Base-by-base conservation (phyloP, 1,140 invertebrate species). In the Anagrus nilaparvatae region DNA sequence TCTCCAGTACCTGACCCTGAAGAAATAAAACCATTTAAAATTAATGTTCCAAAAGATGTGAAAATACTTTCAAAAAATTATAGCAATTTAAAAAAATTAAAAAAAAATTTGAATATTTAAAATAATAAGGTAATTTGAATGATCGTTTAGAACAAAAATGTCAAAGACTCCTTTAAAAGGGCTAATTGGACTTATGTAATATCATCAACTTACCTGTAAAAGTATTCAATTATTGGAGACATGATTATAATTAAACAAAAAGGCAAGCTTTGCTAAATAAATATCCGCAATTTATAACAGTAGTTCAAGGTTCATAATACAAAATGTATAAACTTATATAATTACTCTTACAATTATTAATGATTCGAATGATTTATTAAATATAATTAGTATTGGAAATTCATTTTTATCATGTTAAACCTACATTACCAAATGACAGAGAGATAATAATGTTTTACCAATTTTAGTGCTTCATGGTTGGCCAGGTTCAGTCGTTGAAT, bases 401-500 rank as follows among this genome's bases (percentile, higher is more conserved):
- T 17, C 81, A 86, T 54, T 83, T 75, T 50, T 62, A 79, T 32
- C 75, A 73, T 23, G 70, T 78, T 0, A 77, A 75, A 43, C 76
- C 78, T 48, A 61, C 51, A 50, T 63, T 61, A 17, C 63, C 74
- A 3, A 49, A 58, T 52, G 47, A 59, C 13, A 54, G 53, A 30
- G 69, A 69, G 31, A 40, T 77, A 0, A 72, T n/a, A n/a, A 69
- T 59, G 71, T 87, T 1, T 47, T 82, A 3, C 85, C 85, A 0
- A 30, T 91, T 16, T 53, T 94, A 1, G 17, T 95, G 1, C 51
- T 88, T 4, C 89, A 95, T 55, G 90, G 91, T 12, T 96, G 90
- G 91, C 91, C 91, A 3, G 88, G 91, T 19, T 87, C 84, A 0
- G 71, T 93, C 3, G 70, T 82, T 8, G 88, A 94, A 61, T 93